These are phyloP conservation scores for Rhineura floridana DNA, from an alignment of 2,113 vertebrate species.

Conservation along the genomic window DNA sequence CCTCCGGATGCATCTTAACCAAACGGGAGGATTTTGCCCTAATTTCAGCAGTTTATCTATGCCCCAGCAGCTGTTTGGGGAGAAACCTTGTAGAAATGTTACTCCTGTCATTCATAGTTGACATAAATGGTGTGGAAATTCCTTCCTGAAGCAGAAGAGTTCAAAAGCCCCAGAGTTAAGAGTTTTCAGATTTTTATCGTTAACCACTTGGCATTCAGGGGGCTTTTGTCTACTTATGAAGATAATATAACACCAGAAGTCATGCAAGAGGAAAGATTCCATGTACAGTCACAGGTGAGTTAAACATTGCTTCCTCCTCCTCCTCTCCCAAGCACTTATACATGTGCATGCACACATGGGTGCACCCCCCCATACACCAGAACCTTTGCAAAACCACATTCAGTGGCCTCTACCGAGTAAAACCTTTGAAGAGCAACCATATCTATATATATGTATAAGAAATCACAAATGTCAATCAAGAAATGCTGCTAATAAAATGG, in stretches of 20 bases:
- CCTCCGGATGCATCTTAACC: background rate
- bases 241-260: conserved; percentile 26
- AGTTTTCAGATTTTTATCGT: conserved; percentile 41
- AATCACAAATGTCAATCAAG: conserved; percentile 64
- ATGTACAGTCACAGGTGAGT: conserved; percentile 20
- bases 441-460: too few species aligned
- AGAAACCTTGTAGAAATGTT: conserved; percentile 13
- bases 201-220: conserved; percentile 40
- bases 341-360: background rate
- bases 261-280: conserved; percentile 2
- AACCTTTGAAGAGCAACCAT: conserved; percentile 23
- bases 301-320: conserved; percentile 16
- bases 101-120: conserved; percentile 20
- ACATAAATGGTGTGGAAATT: conserved; percentile 1
- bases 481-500: conserved; percentile 73
- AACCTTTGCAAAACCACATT: conserved; percentile 33
- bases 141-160: conserved; percentile 3
- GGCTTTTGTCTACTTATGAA: conserved; percentile 35
- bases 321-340: background rate
- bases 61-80: conserved; percentile 13
- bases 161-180: background rate
- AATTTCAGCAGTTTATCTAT: conserved; percentile 33
- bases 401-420: conserved; percentile 33
- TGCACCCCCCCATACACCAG: background rate
- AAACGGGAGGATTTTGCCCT: conserved; percentile 19